Base-by-base conservation (phyloP, 2,797 vertebrate genomes). In the Oceanodroma leucorhoa region DNA sequence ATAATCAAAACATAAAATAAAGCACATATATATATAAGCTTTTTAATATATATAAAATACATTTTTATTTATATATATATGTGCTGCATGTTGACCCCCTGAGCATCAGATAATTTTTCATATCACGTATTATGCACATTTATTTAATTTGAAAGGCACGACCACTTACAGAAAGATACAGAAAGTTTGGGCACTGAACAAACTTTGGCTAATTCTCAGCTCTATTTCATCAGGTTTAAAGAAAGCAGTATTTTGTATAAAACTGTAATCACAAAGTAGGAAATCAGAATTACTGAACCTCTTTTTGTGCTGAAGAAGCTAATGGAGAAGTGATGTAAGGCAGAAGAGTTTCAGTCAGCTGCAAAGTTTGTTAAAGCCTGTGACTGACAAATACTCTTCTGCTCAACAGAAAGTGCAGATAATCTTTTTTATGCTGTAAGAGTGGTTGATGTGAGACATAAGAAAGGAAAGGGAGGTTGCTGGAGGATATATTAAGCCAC, bases 1-100 rank as follows among this genome's bases (percentile, higher is more conserved):
- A 85, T 78, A 80, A 82, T 87, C 26, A 91, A 94, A 95, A 81
- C 62, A 79, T 61, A 53, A 75, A 90, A 88, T 87, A 90, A 65
- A 62, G 6, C 7, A 29, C 24, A 19, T 34, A 22, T 34, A 7
- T 15, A 30, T 18, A 51, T 71, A 40, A 11, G 17, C 29, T 62
- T 78, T 40, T 70, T 11, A 46, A 34, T 40, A 58, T 45, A 17
- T 29, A 22, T 16, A 43, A 29, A 50, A 57, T 43, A 54, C 14
- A 22, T 14, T 55, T 55, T 8, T 64, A 10, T 70, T 8, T 66
- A 1, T 60, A 21, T 50, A 38, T 69, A 8, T n/a, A n/a, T 73
- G 9, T 32, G 34, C 8, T 57, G 12, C 6, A 9, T 50, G 16
- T 64, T 83, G 43, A 40, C 11, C 14, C 20, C n/a, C 38, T 48